These are phyloP conservation scores for Coleophora deauratella DNA, from an alignment of 2,888 invertebrate genomes.

Conservation along the genomic window DNA sequence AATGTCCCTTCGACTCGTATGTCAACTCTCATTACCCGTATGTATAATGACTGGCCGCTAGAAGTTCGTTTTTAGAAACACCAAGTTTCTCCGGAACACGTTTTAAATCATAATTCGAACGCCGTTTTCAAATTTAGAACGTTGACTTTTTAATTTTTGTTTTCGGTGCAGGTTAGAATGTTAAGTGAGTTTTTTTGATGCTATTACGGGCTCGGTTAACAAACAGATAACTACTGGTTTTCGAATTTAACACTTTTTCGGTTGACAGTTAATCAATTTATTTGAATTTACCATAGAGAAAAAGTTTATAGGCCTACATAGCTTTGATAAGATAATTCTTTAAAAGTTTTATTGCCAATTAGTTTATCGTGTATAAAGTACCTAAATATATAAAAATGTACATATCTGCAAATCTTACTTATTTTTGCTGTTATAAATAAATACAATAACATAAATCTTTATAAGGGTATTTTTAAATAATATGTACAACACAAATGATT, in stretches of 20 bases:
- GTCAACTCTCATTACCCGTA: conserved; percentile 59
- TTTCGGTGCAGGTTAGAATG: conserved; percentile 16
- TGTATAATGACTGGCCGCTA: conserved; percentile 64
- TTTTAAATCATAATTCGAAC: conserved; percentile 74
- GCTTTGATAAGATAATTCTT: no score
- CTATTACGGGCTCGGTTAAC: conserved; percentile 15
- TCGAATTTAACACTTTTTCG: conserved; percentile 24
- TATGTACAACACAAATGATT: no score
- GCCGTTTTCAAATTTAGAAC: conserved; percentile 67
- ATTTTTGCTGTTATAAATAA: no score
- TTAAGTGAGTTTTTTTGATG: conserved; percentile 11
- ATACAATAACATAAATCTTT: no score
- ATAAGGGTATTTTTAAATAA: no score
- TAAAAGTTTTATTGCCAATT: no score
- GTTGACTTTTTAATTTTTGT: conserved; percentile 54
- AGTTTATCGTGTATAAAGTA: no score
- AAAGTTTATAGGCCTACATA: no score
- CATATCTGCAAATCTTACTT: no score
- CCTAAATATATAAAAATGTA: no score
- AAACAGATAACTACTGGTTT: conserved; percentile 33
- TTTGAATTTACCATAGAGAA: no score
- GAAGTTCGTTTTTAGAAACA: conserved; percentile 68
- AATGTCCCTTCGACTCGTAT: conserved; percentile 41
- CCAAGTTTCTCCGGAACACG: conserved; percentile 73
- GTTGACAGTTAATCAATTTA: conserved; percentile 28